These are phyloP conservation scores for Lutraria lutraria DNA, from an alignment of 2,888 invertebrate species.

Conservation along the genomic window DNA sequence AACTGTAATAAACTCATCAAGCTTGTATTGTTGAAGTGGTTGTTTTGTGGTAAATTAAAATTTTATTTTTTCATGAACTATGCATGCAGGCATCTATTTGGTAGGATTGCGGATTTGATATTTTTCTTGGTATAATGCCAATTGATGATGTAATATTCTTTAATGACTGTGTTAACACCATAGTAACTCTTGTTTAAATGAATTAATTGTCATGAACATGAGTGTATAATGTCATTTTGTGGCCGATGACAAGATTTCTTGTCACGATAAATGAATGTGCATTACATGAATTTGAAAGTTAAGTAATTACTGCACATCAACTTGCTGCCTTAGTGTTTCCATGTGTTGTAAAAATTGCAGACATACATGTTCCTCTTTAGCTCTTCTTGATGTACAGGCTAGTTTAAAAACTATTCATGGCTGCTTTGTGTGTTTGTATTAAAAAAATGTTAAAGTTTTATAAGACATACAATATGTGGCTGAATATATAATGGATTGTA, in stretches of 20 bases:
- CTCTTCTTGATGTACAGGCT: background rate
- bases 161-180: background rate
- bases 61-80: background rate
- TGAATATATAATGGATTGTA: too few relatives aligned
- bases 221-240: background rate
- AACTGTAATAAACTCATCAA: too few relatives aligned
- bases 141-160: background rate
- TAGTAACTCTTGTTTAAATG: background rate
- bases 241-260: background rate
- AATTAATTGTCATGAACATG: background rate
- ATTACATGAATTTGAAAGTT: background rate
- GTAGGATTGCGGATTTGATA: background rate
- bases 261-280: slow-evolving; percentile 6
- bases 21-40: too few relatives aligned
- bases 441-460: too few relatives aligned
- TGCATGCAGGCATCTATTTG: background rate
- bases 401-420: background rate
- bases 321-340: background rate
- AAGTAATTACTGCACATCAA: background rate
- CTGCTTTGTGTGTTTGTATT: background rate
- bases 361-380: background rate
- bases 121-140: slow-evolving; percentile 9
- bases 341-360: background rate
- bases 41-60: too few relatives aligned
- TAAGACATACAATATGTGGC: too few relatives aligned